phyloP scores from a whole-genome alignment of 2,113 vertebrate species.

The Pollimyrus isidori region DNA sequence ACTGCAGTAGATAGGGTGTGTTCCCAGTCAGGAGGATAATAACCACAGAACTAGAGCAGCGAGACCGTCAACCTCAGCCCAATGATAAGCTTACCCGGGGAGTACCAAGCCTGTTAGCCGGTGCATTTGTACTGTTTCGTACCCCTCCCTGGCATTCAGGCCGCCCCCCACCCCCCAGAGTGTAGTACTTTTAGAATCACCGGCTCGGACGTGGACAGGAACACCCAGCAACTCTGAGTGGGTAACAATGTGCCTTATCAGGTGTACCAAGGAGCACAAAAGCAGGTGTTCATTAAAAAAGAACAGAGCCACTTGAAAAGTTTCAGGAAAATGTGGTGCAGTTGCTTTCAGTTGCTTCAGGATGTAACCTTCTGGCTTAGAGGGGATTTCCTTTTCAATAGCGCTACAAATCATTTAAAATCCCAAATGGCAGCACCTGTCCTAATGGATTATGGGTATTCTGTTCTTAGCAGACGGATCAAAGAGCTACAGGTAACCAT shows the following conservation, averaged over 20 bases:
- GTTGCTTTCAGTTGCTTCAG: neutral
- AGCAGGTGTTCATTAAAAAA: neutral
- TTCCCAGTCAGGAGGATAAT: neutral
- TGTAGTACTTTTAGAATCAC: neutral
- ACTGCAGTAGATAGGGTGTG: neutral
- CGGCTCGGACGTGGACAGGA: neutral
- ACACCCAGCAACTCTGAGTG: neutral
- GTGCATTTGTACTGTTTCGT: neutral
- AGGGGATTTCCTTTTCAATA: neutral
- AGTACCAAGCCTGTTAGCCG: neutral
- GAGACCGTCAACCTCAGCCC: neutral
- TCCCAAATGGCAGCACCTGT: neutral
- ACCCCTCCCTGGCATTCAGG: neutral
- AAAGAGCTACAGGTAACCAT: neutral
- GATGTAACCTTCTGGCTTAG: neutral
- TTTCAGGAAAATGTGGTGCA: neutral
- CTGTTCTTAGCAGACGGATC: neutral
- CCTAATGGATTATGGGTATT: neutral
- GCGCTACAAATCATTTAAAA: neutral
- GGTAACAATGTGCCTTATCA: neutral
- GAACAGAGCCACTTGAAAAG: neutral
- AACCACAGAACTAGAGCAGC: neutral
- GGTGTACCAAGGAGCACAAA: neutral
- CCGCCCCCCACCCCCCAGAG: neutral
- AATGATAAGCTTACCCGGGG: neutral